Conservation (phyloP, 2,797 vertebrate species). For the Sternotherus odoratus region DNA sequence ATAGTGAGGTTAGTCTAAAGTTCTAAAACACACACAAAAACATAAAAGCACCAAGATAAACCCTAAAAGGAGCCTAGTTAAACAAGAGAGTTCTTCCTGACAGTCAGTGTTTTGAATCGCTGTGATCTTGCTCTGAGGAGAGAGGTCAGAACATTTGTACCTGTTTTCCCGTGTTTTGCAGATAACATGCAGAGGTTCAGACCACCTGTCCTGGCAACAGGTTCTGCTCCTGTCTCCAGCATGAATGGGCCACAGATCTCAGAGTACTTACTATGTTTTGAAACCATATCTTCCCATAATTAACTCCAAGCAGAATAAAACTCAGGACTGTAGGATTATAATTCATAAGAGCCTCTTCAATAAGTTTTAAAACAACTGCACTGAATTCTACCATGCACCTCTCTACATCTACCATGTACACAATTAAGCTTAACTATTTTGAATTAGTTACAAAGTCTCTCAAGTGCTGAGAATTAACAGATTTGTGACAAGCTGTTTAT, state of each 20-base stretch:
- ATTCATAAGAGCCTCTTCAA: slow-evolving; percentile 3
- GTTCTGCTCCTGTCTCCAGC: background rate
- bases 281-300: slow-evolving; percentile 57
- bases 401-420: background rate
- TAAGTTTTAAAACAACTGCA: background rate
- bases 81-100: background rate
- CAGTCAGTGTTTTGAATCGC: background rate
- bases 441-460: slow-evolving; percentile 21
- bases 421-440: slow-evolving; percentile 58
- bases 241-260: background rate
- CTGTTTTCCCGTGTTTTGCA: background rate
- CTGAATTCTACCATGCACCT: background rate
- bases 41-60: background rate
- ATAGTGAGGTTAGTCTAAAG: background rate
- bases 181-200: background rate
- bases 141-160: background rate
- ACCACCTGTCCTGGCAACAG: slow-evolving; percentile 5
- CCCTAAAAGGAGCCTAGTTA: background rate
- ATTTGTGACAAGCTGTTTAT: background rate
- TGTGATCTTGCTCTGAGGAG: background rate
- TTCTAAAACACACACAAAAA: background rate
- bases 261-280: slow-evolving; percentile 32
- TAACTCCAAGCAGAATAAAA: slow-evolving; percentile 59
- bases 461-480: background rate
- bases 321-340: background rate